These are phyloP conservation scores for Semicossyphus pulcher DNA, from an alignment of 2,113 vertebrate genomes.

Conservation along the genomic window DNA sequence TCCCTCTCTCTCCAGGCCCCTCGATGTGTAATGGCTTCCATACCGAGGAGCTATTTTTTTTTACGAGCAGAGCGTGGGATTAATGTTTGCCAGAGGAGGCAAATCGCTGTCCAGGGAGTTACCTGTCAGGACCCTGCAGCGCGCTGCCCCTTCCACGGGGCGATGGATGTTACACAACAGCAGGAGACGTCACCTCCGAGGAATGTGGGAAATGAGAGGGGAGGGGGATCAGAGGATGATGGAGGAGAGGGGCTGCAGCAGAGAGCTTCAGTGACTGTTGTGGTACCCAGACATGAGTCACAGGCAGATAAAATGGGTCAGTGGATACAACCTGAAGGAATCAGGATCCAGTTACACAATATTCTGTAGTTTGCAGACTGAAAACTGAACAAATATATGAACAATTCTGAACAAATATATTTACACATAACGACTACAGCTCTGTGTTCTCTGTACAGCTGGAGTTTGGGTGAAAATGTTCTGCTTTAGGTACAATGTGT, in stretches of 20 bases:
- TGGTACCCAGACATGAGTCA: constrained; percentile 43
- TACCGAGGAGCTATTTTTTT: constrained; percentile 18
- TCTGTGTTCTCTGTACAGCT: no score
- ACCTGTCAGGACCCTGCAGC: constrained; percentile 57
- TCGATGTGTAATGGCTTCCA: constrained; percentile 42
- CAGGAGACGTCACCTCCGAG: constrained; percentile 44
- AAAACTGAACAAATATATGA: no score
- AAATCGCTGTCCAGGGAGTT: constrained; percentile 47
- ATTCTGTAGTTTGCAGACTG: background rate
- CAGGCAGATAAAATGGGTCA: constrained; percentile 39
- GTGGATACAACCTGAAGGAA: constrained; percentile 33
- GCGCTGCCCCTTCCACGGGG: background rate
- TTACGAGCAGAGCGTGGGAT: constrained; percentile 41
- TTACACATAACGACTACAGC: no score
- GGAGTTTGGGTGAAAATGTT: no score
- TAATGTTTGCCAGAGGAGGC: constrained; percentile 45
- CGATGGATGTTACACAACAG: constrained; percentile 53
- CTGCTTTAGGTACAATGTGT: no score
- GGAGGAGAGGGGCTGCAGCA: background rate
- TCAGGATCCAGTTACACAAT: constrained; percentile 16
- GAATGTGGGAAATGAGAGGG: constrained; percentile 40
- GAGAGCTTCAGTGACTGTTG: constrained; percentile 15
- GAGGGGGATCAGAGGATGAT: background rate
- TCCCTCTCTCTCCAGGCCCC: background rate
- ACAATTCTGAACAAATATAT: no score